Base-by-base conservation (phyloP, 1,140 invertebrate genomes). In the Daktulosphaira vitifoliae region DNA sequence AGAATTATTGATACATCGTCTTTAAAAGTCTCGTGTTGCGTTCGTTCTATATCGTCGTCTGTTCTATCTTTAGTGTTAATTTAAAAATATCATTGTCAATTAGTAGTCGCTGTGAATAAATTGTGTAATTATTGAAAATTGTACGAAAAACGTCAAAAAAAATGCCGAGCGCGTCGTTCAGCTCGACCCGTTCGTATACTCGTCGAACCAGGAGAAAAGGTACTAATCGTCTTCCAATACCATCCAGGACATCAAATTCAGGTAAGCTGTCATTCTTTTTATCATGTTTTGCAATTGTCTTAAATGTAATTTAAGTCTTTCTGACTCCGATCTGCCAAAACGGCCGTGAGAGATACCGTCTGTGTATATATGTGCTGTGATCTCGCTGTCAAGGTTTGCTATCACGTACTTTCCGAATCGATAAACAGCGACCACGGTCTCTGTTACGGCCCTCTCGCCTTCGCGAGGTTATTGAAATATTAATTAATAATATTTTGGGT, bases 111-210 rank as follows among this genome's bases (percentile, higher is more conserved):
- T 16, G n/a, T n/a, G 39, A 44, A 4, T 16, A 7, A 44, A 51
- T 23, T 13, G n/a, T n/a, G n/a, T n/a, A n/a, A 16, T 13, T 18
- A 25, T 51, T 18, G 22, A 51, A 65, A 51, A 65, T 51, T 51
- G 46, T 51, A 25, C 62, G 37, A 51, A 62, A 62, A 62, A 48
- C 56, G 2, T 46, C 46, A 53, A 66, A 49, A 69, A 89, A 84
- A 80, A 90, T 90, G 88, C 88, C 88, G 80, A 90, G 88, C 81
- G 88, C 88, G 76, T 89, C 87, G 74, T 90, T 89, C 79, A 88
- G 86, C 73, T 87, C 87, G 76, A 87, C 87, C 75, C 83, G 87
- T 79, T 88, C 86, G 78, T 90, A 89, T 80, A 84, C 88, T 71
- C 82, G 88, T 74, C 81, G 87, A 78, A 90, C 88, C 71, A 80